Base-by-base conservation (phyloP, 2,888 invertebrate genomes). In the Cryptus viduatorius region DNA sequence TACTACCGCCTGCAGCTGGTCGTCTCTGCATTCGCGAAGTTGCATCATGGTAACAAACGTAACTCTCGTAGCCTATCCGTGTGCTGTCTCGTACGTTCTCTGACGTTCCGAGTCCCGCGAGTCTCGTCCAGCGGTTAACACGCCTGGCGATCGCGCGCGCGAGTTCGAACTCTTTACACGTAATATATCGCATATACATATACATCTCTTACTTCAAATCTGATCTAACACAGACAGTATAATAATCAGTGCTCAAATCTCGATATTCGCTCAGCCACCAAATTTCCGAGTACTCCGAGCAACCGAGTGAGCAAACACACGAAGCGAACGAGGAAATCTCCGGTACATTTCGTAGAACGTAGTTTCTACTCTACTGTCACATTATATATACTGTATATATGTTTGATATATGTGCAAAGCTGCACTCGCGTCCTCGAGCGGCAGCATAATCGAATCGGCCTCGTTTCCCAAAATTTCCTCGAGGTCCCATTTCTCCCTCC, bases 361-460 rank as follows among this genome's bases (percentile, higher is more conserved):
- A 71, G 56, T 71, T 71, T 44, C 71, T 37, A 50, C 48, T 31
- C 59, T 24, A 29, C 59, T 46, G 72, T 72, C 59, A 59, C 59
- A 72, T 44, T 53, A 8, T n/a, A 31, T 3, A 50, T 37, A 48
- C 68, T 37, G 37, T 37, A 1, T 46, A 29, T 46, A 46, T 44
- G 24, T 12, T 37, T 59, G 59, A 53, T 44, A 19, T 59, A 59
- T 72, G 44, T 72, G 42, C 24, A 4, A n/a, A 3, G 50, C 19
- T 65, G 71, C 71, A 67, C 46, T 65, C 71, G 65, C 65, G 71
- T 71, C 31, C 24, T 14, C 8, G 37, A 16, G 56, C 65, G 24
- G 24, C 19, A 67, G 56, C 65, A 82, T 82, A 82, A 82, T 82
- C 77, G 48, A 82, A 82, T 82, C 77, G 72, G 77, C 77, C 77